Evolutionary conservation across 2,797 vertebrate genomes (phyloP), one percentile per base, ranked within the genome.

Genomic region (Streptopelia turtur): DNA sequence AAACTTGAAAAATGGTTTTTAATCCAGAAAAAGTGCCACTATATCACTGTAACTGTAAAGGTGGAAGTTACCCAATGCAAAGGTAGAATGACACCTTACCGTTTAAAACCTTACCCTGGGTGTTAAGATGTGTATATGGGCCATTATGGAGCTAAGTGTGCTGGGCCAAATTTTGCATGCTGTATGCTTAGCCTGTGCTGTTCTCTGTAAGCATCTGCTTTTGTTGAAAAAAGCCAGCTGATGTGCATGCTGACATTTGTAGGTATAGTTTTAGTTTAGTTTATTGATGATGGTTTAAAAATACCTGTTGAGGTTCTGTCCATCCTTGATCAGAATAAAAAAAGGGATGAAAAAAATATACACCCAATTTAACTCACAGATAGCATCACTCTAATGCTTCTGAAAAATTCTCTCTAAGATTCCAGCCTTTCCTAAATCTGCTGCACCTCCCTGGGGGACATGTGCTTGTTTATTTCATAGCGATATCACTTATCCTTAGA

Each of bases 1-100:
- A 47, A 91, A 84, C 60, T 70, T 70, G 60, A 89, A 93, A 93
- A 93, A 86, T 83, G 71, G 49, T 50, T 92, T 95, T 91, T 94
- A 89, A 90, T 79, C 66, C 66, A 70, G 85, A 92, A 90, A 47
- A 94, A 68, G 24, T 85, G 77, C 71, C 13, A n/a, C 45, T 37
- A 2, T 74, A 5, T 64, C 0, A 10, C 43, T 72, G 52, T 88
- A 93, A 64, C 23, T 82, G 64, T 65, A 47, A 85, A 77, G 78
- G 49, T 82, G 49, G 30, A 89, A 76, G 64, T 61, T 90, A 61
- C 66, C 43, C 49, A 31, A 6, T 1, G 18, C 68, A 85, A 39
- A 70, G 45, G 13, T 14, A 56, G 20, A 65, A 56, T 22, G 66
- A 70, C 60, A 37, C 28, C 11, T 90, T 84, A 63, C 45, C 25